phyloP scores from a whole-genome alignment of 1,140 invertebrate species.

The Drosophila saltans region DNA sequence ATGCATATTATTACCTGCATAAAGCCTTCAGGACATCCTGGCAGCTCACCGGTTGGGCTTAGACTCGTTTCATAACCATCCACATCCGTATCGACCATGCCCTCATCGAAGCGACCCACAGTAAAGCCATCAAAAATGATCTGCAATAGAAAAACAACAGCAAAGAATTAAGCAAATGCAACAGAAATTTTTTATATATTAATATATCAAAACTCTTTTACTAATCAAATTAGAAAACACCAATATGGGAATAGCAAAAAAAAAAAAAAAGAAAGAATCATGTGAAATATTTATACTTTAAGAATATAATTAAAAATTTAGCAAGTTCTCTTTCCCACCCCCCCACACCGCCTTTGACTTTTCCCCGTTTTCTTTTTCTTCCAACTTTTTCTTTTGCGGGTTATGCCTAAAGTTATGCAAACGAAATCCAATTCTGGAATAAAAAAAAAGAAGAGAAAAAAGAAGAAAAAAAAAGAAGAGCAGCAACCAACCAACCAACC shows the following conservation, averaged over 20 bases:
- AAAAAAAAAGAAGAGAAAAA: conserved; percentile 17
- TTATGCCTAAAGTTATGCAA: conserved; percentile 70
- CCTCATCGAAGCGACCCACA: conserved; percentile 88
- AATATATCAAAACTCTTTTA: no score
- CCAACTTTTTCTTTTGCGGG: conserved; percentile 30
- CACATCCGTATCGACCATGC: conserved; percentile 81
- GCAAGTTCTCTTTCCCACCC: not conserved
- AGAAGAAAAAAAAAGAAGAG: not conserved
- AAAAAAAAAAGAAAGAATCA: conserved; percentile 5
- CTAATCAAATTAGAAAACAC: no score
- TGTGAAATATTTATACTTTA: conserved; percentile 4
- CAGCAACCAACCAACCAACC: no score
- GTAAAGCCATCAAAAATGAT: conserved; percentile 93
- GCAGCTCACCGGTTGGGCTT: conserved; percentile 83
- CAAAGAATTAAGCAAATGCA: no score
- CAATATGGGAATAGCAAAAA: not conserved
- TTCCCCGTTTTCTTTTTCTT: not conserved
- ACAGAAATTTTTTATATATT: no score
- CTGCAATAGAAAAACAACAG: conserved; percentile 82
- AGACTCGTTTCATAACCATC: conserved; percentile 81
- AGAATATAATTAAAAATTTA: not conserved
- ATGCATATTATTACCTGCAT: conserved; percentile 85
- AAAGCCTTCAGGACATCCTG: conserved; percentile 92
- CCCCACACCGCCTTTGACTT: not conserved
- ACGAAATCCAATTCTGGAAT: conserved; percentile 67